Base-by-base conservation (phyloP, 2,113 vertebrate genomes). In the Sterrhoptilus dennistouni region DNA sequence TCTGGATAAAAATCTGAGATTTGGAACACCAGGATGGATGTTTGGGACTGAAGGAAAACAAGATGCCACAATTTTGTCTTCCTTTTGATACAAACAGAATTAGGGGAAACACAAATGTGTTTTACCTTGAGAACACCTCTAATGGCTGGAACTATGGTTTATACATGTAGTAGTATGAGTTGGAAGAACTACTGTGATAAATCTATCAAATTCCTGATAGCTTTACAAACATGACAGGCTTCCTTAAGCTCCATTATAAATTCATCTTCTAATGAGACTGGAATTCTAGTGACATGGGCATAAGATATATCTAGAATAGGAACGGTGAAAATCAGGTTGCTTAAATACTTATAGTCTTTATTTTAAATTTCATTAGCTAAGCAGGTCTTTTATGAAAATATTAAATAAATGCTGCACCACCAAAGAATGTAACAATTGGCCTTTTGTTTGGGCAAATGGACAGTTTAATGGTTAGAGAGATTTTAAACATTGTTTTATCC, bases 311-410 rank as follows among this genome's bases (percentile, higher is more conserved):
- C 60, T 76, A 36, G 50, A 83, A 24, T 5, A 29, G 35, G 11
- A 36, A 94, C 74, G 11, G 27, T 72, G 65, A 38, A 33, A 24
- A 45, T 60, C 4, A 59, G 2, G 12, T 54, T 45, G 57, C 79
- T 81, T 89, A 42, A 86, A 25, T 35, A 40, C 2, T 1, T 44
- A 4, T 9, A 50, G 53, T 63, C 42, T 57, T 87, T 24, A 85
- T 93, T 96, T 94, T 94, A 90, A 88, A 90, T 92, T 61, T 88
- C 70, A 88, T 94, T 94, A 94, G 38, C 50, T 93, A 95, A 94
- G 59, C 31, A 87, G 57, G 68, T 44, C 29, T 95, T 93, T 94
- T 70, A 85, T 45, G 75, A 90, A 94, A 96, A 35, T 35, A 21
- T 79, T 12, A 8, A 10, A 53, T 94, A 95, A 40, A 29, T 86